Base-by-base conservation (phyloP, 2,797 vertebrate species). In the Amblyraja radiata region DNA sequence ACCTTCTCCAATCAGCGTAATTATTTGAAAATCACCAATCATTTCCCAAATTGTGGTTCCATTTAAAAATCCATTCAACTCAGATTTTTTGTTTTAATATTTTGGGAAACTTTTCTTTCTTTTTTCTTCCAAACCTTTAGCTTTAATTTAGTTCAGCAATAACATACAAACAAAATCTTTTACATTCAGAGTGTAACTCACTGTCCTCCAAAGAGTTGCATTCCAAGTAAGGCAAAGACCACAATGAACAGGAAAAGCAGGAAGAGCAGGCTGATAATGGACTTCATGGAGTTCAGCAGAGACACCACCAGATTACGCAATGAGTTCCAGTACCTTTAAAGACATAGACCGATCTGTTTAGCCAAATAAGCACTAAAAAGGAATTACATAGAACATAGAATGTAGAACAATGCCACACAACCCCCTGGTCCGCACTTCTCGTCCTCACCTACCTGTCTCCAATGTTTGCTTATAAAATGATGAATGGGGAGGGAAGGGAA, bases 171-270 rank as follows among this genome's bases (percentile, higher is more conserved):
- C 46, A 54, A 54, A 54, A 54, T 6, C 0, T 6, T 54, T 54
- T 6, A 54, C 6, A 54, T 54, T 54, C 46, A n/a, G 6, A 58
- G 28, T 6, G 1, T 7, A 81, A 97, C 98, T 98, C 94, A 99
- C 98, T 98, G 98, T 94, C 98, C 98, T 80, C 98, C 98, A 13
- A 99, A 99, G 81, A 99, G 98, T 95, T 99, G 98, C 98, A 99
- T 99, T 93, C 98, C 98, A 94, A 99, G 96, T 95, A 99, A 94
- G 79, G 98, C 98, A 0, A 99, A 99, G 94, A 99, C 98, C 93
- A 99, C 98, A 0, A 99, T 99, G 96, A 99, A 99, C 90, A 99
- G 97, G 95, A 99, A 99, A 1, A 99, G 98, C 93, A 99, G 96
- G 96, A 99, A 99, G 28, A 99, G 96, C 93, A 99, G 95, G 95